Percentiles rank a stretch among this genome's conserved stretches.
These are phyloP conservation scores for Neodiprion lecontei DNA, from an alignment of 1,140 invertebrate genomes.

Conservation along the genomic window DNA sequence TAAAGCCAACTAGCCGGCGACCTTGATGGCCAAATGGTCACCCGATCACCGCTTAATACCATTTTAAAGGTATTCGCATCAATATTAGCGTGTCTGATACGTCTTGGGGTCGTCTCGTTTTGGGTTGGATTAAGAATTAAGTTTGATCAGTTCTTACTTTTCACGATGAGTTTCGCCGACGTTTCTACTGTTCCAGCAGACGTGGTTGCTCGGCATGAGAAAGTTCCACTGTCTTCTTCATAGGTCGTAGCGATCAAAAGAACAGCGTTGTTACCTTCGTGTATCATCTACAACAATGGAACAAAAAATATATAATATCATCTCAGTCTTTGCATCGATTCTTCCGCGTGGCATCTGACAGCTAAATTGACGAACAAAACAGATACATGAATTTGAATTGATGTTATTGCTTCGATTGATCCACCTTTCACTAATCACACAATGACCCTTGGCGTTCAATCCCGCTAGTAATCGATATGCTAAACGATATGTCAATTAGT, in stretches of 20 bases:
- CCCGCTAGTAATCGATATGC: neutral
- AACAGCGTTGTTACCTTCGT: slow-evolving; percentile 88
- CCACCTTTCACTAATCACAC: too few species aligned
- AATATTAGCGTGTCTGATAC: neutral
- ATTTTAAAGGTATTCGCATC: neutral
- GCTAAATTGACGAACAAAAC: neutral
- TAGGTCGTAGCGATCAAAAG: slow-evolving; percentile 90
- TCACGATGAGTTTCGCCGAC: slow-evolving; percentile 91
- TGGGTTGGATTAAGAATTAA: slow-evolving; percentile 5
- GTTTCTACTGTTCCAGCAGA: slow-evolving; percentile 90
- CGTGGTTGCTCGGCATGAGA: slow-evolving; percentile 90
- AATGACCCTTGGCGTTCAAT: neutral
- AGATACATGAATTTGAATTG: slow-evolving; percentile 13
- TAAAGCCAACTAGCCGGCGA: neutral
- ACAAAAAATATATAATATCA: slow-evolving; percentile 22
- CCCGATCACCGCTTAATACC: neutral
- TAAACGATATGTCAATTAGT: too few species aligned
- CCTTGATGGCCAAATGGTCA: neutral
- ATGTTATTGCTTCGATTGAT: slow-evolving; percentile 13
- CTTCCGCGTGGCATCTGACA: neutral
- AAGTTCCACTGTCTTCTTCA: slow-evolving; percentile 92
- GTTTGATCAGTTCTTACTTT: slow-evolving; percentile 92
- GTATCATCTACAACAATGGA: slow-evolving; percentile 83
- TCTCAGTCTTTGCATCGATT: neutral
- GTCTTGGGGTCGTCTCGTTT: slow-evolving; percentile 1